Evolutionary conservation across 2,888 invertebrate genomes (phyloP).

Genomic region (Meghimatium bilineatum): DNA sequence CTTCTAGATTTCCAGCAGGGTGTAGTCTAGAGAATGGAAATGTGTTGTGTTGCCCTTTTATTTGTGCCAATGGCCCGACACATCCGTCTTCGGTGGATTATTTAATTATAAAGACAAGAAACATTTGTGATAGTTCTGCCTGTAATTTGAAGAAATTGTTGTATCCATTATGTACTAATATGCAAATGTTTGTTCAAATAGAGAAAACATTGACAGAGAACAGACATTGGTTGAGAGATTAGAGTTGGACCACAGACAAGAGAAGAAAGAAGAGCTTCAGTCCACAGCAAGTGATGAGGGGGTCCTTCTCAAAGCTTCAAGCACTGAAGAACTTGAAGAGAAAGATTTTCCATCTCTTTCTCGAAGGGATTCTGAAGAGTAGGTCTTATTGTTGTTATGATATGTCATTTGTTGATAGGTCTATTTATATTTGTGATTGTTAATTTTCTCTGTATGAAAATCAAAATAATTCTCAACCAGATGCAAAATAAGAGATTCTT

Average conservation of each 20-base stretch:
- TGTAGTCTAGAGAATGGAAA: too few relatives aligned
- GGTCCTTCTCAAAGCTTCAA: constrained; percentile 79
- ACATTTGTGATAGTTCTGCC: too few relatives aligned
- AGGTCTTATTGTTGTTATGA: constrained; percentile 43
- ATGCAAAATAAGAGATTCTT: too few relatives aligned
- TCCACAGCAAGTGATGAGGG: constrained; percentile 80
- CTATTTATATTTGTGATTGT: background rate
- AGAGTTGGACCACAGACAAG: constrained; percentile 18
- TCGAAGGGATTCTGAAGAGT: constrained; percentile 76
- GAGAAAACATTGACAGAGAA: constrained; percentile 23
- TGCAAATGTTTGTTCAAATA: constrained; percentile 13
- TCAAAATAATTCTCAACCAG: too few relatives aligned
- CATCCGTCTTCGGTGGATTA: too few relatives aligned
- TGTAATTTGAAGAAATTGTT: too few relatives aligned
- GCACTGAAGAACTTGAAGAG: constrained; percentile 78
- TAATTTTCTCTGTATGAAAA: too few relatives aligned
- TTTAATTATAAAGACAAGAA: too few relatives aligned
- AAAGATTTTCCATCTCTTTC: constrained; percentile 28
- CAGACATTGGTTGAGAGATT: constrained; percentile 39
- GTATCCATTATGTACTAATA: too few relatives aligned
- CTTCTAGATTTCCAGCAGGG: too few relatives aligned
- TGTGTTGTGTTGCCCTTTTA: too few relatives aligned
- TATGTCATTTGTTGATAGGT: background rate
- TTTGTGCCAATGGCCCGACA: too few relatives aligned
- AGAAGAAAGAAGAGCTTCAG: constrained; percentile 62